These are phyloP conservation scores for Neodiprion pinetum DNA, from an alignment of 1,140 invertebrate genomes.

Conservation along the genomic window DNA sequence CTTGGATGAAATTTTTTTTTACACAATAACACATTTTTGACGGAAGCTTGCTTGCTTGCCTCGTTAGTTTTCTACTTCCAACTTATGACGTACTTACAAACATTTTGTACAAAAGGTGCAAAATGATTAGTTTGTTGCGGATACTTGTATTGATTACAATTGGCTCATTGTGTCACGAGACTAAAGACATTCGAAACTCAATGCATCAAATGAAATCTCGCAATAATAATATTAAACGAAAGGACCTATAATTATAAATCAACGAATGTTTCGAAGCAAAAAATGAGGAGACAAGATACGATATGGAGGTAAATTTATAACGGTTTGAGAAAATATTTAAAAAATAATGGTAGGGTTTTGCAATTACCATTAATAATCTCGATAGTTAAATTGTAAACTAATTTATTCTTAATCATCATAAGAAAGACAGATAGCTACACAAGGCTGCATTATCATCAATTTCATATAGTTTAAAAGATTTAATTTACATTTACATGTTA, in stretches of 20 bases:
- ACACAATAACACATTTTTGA: not conserved
- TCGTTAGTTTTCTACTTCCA: not conserved
- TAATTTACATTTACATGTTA: constrained; percentile 46
- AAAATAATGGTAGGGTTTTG: not conserved
- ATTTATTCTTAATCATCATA: constrained; percentile 8
- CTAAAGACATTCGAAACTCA: not conserved
- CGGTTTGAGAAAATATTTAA: not conserved
- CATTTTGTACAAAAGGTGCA: constrained; percentile 2
- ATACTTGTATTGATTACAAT: not conserved
- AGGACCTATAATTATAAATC: not conserved
- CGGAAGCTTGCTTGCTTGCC: not conserved
- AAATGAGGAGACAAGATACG: too few species aligned
- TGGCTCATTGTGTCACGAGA: not conserved
- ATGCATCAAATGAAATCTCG: not conserved
- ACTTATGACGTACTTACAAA: not conserved
- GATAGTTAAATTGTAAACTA: constrained; percentile 1
- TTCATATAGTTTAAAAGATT: constrained; percentile 6
- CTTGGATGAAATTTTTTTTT: not conserved
- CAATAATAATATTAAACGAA: not conserved
- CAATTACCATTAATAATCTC: constrained; percentile 3
- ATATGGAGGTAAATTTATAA: too few species aligned
- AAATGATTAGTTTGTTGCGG: not conserved
- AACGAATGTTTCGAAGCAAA: too few species aligned
- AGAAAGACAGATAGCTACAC: constrained; percentile 7
- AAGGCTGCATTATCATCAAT: constrained; percentile 5